phyloP scores from a whole-genome alignment of 2,797 vertebrate species.

The Fratercula arctica region DNA sequence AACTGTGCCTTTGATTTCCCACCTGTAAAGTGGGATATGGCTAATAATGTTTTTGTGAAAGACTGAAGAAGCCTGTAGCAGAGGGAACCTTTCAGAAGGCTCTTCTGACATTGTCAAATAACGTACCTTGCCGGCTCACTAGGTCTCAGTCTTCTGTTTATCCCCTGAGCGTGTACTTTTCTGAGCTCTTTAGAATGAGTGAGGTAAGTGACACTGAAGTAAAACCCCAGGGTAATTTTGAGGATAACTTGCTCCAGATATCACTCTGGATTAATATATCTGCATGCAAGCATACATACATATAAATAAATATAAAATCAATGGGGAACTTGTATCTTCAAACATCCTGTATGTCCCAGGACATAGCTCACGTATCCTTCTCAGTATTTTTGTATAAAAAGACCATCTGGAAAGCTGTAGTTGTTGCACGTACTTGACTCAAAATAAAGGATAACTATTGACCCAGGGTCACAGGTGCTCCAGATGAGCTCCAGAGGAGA shows the following conservation, averaged over 20 bases:
- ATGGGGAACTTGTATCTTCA: neutral
- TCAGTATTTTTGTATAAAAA: neutral
- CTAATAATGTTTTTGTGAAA: neutral
- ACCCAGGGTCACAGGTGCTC: neutral
- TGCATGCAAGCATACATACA: neutral
- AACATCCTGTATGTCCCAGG: neutral
- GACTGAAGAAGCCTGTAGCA: neutral
- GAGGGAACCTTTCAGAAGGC: neutral
- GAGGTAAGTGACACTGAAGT: neutral
- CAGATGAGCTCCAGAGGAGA: neutral
- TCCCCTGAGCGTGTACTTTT: neutral
- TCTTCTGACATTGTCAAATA: neutral
- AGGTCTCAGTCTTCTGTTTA: neutral
- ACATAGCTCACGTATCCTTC: neutral
- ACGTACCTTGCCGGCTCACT: neutral
- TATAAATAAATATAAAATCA: neutral
- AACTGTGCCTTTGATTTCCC: neutral
- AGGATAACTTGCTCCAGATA: neutral
- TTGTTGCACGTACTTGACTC: neutral
- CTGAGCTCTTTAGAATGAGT: neutral
- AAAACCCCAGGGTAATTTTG: neutral
- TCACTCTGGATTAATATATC: neutral
- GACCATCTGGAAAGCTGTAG: neutral
- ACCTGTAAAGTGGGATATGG: neutral
- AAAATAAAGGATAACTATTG: neutral